Evolutionary conservation across 2,888 invertebrate species (phyloP).

Genomic region (Tipula unca): DNA sequence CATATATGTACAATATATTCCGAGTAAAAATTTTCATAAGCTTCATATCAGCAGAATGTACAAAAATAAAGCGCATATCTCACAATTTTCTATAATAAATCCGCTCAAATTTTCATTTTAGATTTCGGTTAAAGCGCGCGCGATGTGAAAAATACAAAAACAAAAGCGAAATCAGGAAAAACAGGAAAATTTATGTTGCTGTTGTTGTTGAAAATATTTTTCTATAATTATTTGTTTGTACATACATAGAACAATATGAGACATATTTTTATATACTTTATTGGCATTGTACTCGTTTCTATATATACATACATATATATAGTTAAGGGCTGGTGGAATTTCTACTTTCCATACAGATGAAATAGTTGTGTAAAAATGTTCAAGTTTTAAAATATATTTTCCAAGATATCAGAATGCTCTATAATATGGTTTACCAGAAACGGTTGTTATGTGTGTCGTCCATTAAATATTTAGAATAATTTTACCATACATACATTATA

Average conservation of each 20-base stretch:
- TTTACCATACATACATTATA: not conserved
- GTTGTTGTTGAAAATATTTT: not conserved
- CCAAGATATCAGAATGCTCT: too few relatives aligned
- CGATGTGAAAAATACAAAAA: not conserved
- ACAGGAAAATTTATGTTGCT: not conserved
- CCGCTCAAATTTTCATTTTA: not conserved
- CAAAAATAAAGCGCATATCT: not conserved
- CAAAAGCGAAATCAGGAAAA: not conserved
- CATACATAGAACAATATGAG: not conserved
- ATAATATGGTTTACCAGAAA: not conserved
- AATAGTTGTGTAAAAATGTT: not conserved
- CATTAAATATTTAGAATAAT: not conserved
- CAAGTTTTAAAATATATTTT: too few relatives aligned
- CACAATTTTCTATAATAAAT: not conserved
- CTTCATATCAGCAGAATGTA: too few relatives aligned
- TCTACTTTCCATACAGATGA: not conserved
- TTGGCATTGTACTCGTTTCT: not conserved
- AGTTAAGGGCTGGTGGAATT: too few relatives aligned
- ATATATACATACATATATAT: too few relatives aligned
- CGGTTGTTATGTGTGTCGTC: not conserved
- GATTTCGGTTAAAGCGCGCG: not conserved
- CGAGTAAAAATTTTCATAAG: not conserved
- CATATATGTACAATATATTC: not conserved
- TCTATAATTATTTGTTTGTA: not conserved
- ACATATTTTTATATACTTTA: not conserved